Percentiles rank a stretch among this genome's conserved stretches.
Conservation (phyloP, 2,888 invertebrate species). For the Eupithecia subumbrata region DNA sequence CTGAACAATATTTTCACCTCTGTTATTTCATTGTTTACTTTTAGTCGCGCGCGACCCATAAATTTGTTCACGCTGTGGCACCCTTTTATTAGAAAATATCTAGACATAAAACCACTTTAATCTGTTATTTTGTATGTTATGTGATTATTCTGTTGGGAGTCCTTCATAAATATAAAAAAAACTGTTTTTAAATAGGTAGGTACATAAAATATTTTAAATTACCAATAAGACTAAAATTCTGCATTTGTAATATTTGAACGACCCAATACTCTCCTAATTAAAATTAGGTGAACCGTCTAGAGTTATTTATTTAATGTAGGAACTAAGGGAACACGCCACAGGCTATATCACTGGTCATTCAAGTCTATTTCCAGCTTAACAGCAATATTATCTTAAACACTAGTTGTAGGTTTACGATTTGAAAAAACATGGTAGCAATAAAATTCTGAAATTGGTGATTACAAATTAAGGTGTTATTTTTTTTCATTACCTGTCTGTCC, state of each 20-base stretch:
- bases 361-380: too few relatives aligned
- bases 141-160: neutral
- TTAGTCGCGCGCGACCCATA: neutral
- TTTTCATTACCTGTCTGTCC: constrained; percentile 96
- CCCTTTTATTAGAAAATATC: neutral
- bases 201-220: too few relatives aligned
- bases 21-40: neutral
- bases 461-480: neutral
- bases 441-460: neutral
- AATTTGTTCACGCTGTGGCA: neutral
- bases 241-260: too few relatives aligned
- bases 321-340: too few relatives aligned
- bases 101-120: neutral
- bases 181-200: too few relatives aligned
- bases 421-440: neutral
- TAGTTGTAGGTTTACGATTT: neutral
- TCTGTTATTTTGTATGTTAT: neutral
- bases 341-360: too few relatives aligned
- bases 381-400: too few relatives aligned
- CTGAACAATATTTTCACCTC: neutral
- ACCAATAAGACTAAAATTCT: too few relatives aligned
- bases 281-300: too few relatives aligned
- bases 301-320: too few relatives aligned
- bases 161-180: neutral
- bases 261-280: too few relatives aligned